These are phyloP conservation scores for Synanthedon formicaeformis DNA, from an alignment of 2,888 invertebrate species.

Conservation along the genomic window DNA sequence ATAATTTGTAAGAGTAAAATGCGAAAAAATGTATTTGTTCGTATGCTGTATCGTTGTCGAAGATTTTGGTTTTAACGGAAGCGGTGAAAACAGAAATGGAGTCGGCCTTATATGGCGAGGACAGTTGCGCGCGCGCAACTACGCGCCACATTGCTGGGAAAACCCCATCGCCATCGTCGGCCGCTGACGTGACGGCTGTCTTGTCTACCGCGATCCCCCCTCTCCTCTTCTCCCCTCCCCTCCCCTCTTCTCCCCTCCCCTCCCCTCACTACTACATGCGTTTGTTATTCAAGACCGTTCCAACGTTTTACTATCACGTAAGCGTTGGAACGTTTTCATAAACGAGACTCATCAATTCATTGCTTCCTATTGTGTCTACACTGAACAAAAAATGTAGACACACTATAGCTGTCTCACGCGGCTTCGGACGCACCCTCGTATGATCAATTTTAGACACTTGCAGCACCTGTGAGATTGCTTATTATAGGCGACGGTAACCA, in stretches of 20 bases:
- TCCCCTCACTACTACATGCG: neutral
- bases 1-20: too few relatives aligned
- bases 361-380: neutral
- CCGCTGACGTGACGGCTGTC: constrained; percentile 1
- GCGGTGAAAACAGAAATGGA: constrained; percentile 37
- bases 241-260: neutral
- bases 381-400: too few relatives aligned
- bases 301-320: neutral
- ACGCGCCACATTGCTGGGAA: constrained; percentile 58
- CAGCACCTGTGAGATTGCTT: too few relatives aligned
- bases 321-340: neutral
- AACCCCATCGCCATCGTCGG: constrained; percentile 50
- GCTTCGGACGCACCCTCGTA: too few relatives aligned
- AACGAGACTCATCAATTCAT: neutral
- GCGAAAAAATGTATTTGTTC: too few relatives aligned
- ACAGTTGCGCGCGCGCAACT: constrained; percentile 28
- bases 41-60: too few relatives aligned
- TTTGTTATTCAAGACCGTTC: neutral
- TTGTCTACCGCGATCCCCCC: neutral
- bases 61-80: constrained; percentile 23
- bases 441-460: too few relatives aligned
- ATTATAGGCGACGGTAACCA: too few relatives aligned
- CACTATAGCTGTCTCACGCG: too few relatives aligned
- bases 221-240: neutral
- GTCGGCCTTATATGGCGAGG: constrained; percentile 46